phyloP scores from a whole-genome alignment of 2,888 invertebrate species.

The Lordiphosa fenestrarum region DNA sequence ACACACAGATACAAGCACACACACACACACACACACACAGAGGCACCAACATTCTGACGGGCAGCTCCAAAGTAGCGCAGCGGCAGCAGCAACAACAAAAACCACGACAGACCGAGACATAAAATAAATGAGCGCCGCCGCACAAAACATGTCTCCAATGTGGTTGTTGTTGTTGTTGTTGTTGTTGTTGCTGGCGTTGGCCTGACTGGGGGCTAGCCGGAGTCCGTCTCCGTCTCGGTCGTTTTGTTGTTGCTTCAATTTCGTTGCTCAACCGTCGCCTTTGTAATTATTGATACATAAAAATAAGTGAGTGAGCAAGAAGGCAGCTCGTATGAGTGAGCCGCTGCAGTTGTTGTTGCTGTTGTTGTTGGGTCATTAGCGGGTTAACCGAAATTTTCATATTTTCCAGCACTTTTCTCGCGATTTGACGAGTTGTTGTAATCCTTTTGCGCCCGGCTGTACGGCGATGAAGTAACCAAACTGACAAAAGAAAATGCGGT shows the following conservation, averaged over 20 bases:
- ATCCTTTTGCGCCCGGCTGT: slow-evolving; percentile 17
- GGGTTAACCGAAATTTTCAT: slow-evolving; percentile 5
- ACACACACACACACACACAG: slow-evolving; percentile 2
- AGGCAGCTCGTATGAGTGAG: slow-evolving; percentile 13
- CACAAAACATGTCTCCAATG: slow-evolving; percentile 70
- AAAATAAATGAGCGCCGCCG: slow-evolving; percentile 71
- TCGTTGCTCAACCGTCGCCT: slow-evolving; percentile 50
- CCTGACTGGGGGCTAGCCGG: slow-evolving; percentile 38
- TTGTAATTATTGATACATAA: slow-evolving; percentile 68
- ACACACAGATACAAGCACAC: slow-evolving; percentile 26
- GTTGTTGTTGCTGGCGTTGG: slow-evolving; percentile 18
- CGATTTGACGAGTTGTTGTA: neutral
- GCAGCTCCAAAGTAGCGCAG: slow-evolving; percentile 48
- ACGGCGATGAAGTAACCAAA: slow-evolving; percentile 50
- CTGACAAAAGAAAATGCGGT: slow-evolving; percentile 65
- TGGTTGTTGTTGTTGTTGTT: slow-evolving; percentile 23
- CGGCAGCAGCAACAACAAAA: slow-evolving; percentile 32
- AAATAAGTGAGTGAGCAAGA: slow-evolving; percentile 26
- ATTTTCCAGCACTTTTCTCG: slow-evolving; percentile 5
- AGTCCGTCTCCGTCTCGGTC: slow-evolving; percentile 12
- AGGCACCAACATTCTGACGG: slow-evolving; percentile 18
- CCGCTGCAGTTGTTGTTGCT: slow-evolving; percentile 20
- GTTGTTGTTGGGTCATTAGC: slow-evolving; percentile 2
- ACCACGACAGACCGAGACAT: slow-evolving; percentile 56
- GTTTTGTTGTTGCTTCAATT: slow-evolving; percentile 45